phyloP scores from a whole-genome alignment of 2,797 vertebrate genomes.

The Poliocrania exsul region DNA sequence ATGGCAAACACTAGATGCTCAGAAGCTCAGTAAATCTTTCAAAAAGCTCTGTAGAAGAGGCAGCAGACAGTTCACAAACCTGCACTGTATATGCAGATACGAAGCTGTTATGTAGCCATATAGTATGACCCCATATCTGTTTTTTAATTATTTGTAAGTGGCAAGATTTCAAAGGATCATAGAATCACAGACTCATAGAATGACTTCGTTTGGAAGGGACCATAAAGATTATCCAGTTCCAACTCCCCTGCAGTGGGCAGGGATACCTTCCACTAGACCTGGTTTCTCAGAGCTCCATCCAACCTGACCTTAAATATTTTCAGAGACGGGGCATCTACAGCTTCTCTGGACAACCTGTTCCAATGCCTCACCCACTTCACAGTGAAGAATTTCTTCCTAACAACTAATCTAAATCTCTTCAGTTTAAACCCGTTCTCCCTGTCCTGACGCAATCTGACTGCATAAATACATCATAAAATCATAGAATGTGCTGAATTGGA shows the following conservation, averaged over 20 bases:
- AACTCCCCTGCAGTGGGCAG: accelerated
- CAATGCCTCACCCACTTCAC: not conserved
- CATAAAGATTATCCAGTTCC: not conserved
- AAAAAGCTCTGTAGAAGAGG: accelerated
- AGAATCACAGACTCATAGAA: not conserved
- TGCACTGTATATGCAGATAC: not conserved
- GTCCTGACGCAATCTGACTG: not conserved
- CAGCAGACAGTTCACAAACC: not conserved
- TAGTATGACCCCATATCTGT: not conserved
- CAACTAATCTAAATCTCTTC: not conserved
- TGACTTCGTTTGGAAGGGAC: not conserved
- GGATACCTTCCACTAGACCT: not conserved
- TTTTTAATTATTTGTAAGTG: not conserved
- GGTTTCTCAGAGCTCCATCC: not conserved
- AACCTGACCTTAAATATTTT: not conserved
- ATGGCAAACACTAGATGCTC: not conserved
- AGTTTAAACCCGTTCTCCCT: not conserved
- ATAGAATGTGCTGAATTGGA: not conserved
- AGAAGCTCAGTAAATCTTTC: not conserved
- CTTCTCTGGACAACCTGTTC: not conserved
- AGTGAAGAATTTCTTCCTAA: not conserved
- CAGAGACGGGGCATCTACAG: no score
- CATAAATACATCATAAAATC: not conserved
- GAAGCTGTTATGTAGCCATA: not conserved
- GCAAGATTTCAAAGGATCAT: not conserved